Evolutionary conservation across 2,797 vertebrate species (phyloP), one percentile per base, ranked within the genome.

Genomic region (Nothura maculosa): DNA sequence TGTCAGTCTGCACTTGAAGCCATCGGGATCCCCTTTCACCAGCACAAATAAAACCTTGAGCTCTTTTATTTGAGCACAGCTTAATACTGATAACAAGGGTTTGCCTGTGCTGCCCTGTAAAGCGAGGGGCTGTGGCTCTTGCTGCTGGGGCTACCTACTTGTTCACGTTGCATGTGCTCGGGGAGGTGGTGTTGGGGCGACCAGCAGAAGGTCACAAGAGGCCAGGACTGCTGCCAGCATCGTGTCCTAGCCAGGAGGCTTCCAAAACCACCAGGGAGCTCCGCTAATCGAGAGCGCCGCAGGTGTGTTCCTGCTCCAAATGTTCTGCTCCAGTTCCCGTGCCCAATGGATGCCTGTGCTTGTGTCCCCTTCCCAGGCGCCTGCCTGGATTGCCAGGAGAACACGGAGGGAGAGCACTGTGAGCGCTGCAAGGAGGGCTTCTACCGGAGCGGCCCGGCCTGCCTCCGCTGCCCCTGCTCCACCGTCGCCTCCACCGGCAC

Each of bases 401-500:
- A 99, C 97, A 99, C 98, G 0, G 94, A 98, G 95, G 99, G 99
- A 67, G 50, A 91, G 72, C 98, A 98, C 97, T 99, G 99, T 76
- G 99, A 99, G 97, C 98, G 98, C 92, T 99, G 99, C 96, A 98
- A 97, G 96, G 97, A 98, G 11, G 97, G 97, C 28, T 99, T 98
- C 97, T 99, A 98, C 96, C 98, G 85, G 57, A 95, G 90, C 47
- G 34, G 87, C 11, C 96, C 97, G 2, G 55, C 94, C 96, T 99
- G 99, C 93, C 94, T 95, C 19, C 98, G 78, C 16, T 99, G 99
- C 87, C 99, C 99, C 15, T 99, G 99, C 96, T 98, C 98, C 96
- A 98, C 94, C 7, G 97, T 98, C 97, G 98, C 97, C 38, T 99
- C 99, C 63, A 98, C 97, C 0, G 98, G 98, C 96, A 98, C 93